Conservation (phyloP, 2,888 invertebrate species). For the Boloria selene region DNA sequence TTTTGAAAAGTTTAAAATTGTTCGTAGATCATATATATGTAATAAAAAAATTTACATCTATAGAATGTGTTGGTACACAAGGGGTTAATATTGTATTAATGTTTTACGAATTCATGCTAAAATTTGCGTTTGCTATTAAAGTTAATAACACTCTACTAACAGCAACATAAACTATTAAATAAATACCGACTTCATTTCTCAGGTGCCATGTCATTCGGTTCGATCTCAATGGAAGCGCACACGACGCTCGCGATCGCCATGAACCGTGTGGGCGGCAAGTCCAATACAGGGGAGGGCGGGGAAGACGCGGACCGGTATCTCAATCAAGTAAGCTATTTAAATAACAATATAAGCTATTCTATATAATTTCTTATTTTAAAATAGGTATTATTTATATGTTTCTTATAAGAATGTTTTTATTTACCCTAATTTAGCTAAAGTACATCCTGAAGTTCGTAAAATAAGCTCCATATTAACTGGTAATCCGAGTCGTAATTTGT, state of each 20-base stretch:
- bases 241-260: slow-evolving; percentile 97
- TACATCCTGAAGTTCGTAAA: no score
- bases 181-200: slow-evolving; percentile 38
- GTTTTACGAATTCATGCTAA: background rate
- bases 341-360: no score
- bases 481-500: no score
- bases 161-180: background rate
- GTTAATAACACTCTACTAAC: background rate
- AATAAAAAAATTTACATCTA: no score
- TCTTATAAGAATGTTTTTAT: no score
- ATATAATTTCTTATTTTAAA: no score
- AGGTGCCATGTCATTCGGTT: slow-evolving; percentile 98
- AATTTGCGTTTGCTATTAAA: background rate
- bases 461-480: no score
- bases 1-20: no score
- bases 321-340: slow-evolving; percentile 63
- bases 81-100: background rate
- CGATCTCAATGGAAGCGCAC: slow-evolving; percentile 98
- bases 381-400: no score
- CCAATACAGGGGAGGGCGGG: slow-evolving; percentile 99
- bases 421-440: no score
- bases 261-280: slow-evolving; percentile 98
- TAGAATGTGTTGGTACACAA: no score
- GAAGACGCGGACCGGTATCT: slow-evolving; percentile 91
- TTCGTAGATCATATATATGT: no score